Conservation (phyloP, 2,113 vertebrate species). For the Athene noctua region DNA sequence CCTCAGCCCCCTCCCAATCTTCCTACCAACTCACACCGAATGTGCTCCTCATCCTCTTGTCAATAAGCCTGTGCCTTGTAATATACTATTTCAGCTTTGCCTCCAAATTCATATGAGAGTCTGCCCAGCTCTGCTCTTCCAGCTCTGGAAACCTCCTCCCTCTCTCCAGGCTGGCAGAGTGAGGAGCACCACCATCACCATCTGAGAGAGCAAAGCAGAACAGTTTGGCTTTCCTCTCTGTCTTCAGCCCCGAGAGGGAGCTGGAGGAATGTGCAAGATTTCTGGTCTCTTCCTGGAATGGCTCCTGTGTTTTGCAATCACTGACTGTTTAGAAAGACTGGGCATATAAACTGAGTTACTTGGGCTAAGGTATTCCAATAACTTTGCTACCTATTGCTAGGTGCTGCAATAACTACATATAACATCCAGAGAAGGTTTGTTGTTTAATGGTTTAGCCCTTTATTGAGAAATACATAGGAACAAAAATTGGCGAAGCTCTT, state of each 20-base stretch:
- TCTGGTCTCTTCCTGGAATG: not conserved
- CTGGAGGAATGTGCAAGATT: not conserved
- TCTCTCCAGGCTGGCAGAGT: not conserved
- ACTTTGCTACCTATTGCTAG: not conserved
- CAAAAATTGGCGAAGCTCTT: not conserved
- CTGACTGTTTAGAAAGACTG: not conserved
- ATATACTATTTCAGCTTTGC: not conserved
- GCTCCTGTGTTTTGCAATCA: not conserved
- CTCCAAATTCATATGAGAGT: not conserved
- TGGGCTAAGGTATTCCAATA: not conserved
- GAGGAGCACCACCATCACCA: not conserved
- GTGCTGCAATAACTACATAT: not conserved
- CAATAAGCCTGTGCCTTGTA: not conserved
- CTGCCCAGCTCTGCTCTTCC: not conserved
- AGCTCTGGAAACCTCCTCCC: not conserved
- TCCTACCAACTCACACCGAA: not conserved
- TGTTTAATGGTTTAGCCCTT: not conserved
- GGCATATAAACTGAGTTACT: not conserved
- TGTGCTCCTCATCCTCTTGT: not conserved
- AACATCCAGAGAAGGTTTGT: not conserved
- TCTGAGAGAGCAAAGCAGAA: not conserved
- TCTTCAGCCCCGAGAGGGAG: fast-evolving
- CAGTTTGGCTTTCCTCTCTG: fast-evolving
- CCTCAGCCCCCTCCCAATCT: not conserved
- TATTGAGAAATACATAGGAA: not conserved